phyloP scores from a whole-genome alignment of 30 jellyfish, hydroid and myxozoan species.

The Sanderia malayensis region DNA sequence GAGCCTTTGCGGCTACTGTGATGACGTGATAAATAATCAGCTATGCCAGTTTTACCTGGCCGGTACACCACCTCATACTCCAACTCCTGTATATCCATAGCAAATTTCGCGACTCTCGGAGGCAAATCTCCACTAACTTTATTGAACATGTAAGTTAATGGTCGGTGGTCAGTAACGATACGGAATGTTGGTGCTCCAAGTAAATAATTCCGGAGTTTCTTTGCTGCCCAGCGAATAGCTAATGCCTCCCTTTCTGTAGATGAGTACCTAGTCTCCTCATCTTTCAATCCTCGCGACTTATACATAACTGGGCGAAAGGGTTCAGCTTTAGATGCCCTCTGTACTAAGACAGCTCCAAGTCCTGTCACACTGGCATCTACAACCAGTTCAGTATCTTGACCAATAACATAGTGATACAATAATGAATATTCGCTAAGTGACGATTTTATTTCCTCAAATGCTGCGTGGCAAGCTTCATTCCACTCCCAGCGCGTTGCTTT shows the following conservation, averaged over 20 bases:
- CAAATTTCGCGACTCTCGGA: neutral
- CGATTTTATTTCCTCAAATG: neutral
- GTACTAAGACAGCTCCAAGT: constrained; percentile 4
- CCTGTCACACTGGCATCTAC: constrained; percentile 5
- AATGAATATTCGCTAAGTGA: neutral
- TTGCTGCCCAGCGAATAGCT: constrained; percentile 5
- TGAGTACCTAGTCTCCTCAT: constrained; percentile 4
- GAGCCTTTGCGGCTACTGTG: constrained; percentile 5
- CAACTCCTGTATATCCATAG: constrained; percentile 1
- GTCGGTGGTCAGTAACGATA: constrained; percentile 3
- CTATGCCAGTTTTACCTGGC: constrained; percentile 2
- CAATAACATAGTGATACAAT: neutral
- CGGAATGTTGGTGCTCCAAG: constrained; percentile 6
- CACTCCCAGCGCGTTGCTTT: constrained; percentile 7
- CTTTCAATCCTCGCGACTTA: constrained; percentile 3
- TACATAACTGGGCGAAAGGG: constrained; percentile 3
- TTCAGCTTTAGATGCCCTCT: constrained; percentile 2
- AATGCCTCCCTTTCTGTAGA: constrained; percentile 4
- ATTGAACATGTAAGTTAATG: constrained; percentile 1
- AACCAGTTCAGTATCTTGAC: constrained; percentile 1
- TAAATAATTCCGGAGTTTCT: constrained; percentile 1
- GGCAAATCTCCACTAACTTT: constrained; percentile 3
- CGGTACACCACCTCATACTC: constrained; percentile 6
- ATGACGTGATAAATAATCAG: neutral
- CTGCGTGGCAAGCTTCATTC: constrained; percentile 4